Evolutionary conservation across 53 echinoderm and acorn worm species (phyloP).

Genomic region (Patiria pectinifera): DNA sequence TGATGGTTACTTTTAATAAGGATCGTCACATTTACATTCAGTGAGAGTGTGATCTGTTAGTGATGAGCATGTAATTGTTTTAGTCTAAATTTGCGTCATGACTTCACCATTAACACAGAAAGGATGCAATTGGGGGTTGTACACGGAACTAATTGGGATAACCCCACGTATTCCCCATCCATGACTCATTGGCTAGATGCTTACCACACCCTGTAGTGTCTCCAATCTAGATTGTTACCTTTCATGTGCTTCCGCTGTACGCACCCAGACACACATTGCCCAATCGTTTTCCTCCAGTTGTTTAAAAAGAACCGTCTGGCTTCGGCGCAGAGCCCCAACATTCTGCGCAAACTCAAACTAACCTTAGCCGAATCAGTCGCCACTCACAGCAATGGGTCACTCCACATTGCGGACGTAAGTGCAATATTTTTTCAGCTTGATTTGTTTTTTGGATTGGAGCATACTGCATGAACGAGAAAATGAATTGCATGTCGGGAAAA

Average conservation of each 20-base stretch:
- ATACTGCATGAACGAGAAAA: background rate
- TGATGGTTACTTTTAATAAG: too few relatives aligned
- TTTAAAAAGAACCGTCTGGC: constrained; percentile 8
- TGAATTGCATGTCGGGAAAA: background rate
- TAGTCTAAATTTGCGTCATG: background rate
- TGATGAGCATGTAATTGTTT: background rate
- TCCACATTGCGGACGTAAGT: constrained; percentile 41
- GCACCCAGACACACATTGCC: background rate
- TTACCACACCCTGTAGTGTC: background rate
- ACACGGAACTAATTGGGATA: too few relatives aligned
- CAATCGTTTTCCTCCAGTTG: constrained; percentile 29
- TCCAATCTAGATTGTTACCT: background rate
- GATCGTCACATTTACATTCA: too few relatives aligned
- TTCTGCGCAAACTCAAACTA: constrained; percentile 24
- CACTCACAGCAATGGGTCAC: background rate
- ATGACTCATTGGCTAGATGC: background rate
- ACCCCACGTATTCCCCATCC: background rate
- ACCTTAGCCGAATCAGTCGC: background rate
- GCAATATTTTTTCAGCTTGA: background rate
- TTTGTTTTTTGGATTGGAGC: background rate
- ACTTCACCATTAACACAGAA: background rate
- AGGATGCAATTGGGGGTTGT: background rate
- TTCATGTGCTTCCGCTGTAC: background rate
- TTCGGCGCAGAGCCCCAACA: constrained; percentile 19
- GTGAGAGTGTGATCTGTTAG: too few relatives aligned